Conservation (phyloP, 2,797 vertebrate genomes). For the Tauraco hartlaubi region DNA sequence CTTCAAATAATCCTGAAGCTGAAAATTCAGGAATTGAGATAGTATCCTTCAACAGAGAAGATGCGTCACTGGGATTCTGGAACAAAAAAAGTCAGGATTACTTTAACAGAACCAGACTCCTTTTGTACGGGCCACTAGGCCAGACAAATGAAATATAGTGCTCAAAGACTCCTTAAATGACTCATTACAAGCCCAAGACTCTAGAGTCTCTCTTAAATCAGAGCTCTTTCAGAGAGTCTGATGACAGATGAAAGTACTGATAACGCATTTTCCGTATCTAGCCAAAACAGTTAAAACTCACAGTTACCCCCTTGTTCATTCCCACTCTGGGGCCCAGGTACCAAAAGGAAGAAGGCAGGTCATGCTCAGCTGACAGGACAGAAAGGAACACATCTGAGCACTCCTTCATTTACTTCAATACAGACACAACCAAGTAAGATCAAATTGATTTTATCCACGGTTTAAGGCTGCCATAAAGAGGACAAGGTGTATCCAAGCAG, state of each 20-base stretch:
- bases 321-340: background rate
- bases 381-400: background rate
- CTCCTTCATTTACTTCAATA: background rate
- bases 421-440: background rate
- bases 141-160: background rate
- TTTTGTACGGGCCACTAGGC: fast-evolving
- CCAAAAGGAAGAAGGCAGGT: background rate
- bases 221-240: background rate
- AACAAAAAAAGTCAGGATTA: constrained; percentile 1
- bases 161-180: background rate
- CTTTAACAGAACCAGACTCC: background rate
- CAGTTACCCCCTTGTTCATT: background rate
- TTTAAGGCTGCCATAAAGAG: background rate
- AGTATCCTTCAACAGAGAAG: constrained; percentile 90
- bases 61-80: constrained; percentile 89
- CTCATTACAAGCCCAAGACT: background rate
- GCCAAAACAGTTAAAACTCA: background rate
- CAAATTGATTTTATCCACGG: fast-evolving
- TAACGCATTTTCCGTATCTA: background rate
- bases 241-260: background rate
- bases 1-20: constrained; percentile 86
- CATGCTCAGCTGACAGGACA: background rate
- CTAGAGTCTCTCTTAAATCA: fast-evolving
- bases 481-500: background rate
- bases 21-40: constrained; percentile 89